Percentiles rank a stretch among this genome's conserved stretches.
Evolutionary conservation across 2,797 vertebrate genomes (phyloP).

Genomic region (Chelon labrosus): DNA sequence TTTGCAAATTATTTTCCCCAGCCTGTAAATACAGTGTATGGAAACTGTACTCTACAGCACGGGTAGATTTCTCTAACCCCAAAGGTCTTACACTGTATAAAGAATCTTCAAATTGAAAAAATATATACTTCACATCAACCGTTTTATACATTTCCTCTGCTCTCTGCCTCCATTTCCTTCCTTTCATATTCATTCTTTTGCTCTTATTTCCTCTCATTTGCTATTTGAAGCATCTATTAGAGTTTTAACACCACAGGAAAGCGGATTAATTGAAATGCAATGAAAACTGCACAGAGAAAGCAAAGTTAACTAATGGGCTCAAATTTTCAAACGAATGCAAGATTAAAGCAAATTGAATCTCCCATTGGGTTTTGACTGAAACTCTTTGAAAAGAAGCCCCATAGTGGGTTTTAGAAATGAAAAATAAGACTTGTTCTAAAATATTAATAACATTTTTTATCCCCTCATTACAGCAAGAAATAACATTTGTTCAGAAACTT

Average conservation of each 20-base stretch:
- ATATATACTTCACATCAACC: conserved; percentile 74
- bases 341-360: conserved; percentile 90
- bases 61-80: conserved; percentile 43
- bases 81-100: conserved; percentile 48
- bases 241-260: conserved; percentile 88
- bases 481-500: conserved; percentile 87
- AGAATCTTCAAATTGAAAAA: conserved; percentile 61
- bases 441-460: conserved; percentile 91
- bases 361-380: conserved; percentile 88
- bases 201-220: conserved; percentile 73
- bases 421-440: conserved; percentile 89
- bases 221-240: conserved; percentile 87
- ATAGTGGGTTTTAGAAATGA: conserved; percentile 87
- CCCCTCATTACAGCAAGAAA: conserved; percentile 87
- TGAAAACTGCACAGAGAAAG: conserved; percentile 86
- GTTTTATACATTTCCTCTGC: conserved; percentile 41
- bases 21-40: conserved; percentile 67
- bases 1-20: conserved; percentile 72
- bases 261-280: conserved; percentile 89
- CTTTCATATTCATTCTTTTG: conserved; percentile 66
- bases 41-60: conserved; percentile 66
- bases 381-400: conserved; percentile 88
- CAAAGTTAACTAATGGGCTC: conserved; percentile 90
- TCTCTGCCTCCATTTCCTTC: conserved; percentile 41
- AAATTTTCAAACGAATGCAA: conserved; percentile 90